A percentile compares a stretch with the other conserved stretches of the same genome.
Evolutionary conservation across 2,888 invertebrate species (phyloP).

Genomic region (Amphipyra tragopoginis): DNA sequence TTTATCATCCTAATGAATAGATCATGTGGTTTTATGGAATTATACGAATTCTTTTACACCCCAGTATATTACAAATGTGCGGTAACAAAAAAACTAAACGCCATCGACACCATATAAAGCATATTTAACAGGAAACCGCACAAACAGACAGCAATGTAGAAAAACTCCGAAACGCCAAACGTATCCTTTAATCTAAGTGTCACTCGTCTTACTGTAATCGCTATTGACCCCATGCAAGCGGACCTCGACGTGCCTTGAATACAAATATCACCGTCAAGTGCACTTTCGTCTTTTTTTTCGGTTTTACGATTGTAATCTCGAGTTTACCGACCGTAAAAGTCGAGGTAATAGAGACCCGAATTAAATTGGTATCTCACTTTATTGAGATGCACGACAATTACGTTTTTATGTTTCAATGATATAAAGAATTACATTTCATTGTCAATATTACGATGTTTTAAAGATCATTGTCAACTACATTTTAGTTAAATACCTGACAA

Average conservation of each 20-base stretch:
- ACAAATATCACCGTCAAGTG: slow-evolving; percentile 68
- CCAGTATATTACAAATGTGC: background rate
- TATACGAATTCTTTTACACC: too few species aligned
- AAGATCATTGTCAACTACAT: too few species aligned
- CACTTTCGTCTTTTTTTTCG: slow-evolving; percentile 75
- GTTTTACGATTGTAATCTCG: slow-evolving; percentile 82
- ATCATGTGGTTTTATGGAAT: too few species aligned
- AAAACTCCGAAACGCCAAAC: slow-evolving; percentile 11
- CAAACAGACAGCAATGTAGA: background rate
- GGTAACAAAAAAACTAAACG: background rate
- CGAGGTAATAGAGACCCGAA: slow-evolving; percentile 69
- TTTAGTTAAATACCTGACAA: too few species aligned
- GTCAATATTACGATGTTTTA: background rate
- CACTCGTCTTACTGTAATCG: slow-evolving; percentile 63
- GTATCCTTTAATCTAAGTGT: slow-evolving; percentile 42
- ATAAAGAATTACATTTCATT: slow-evolving; percentile 5
- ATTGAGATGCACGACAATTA: slow-evolving; percentile 61
- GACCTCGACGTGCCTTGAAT: slow-evolving; percentile 71
- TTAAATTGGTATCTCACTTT: slow-evolving; percentile 70
- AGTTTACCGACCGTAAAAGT: slow-evolving; percentile 79
- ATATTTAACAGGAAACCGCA: background rate
- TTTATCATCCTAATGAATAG: too few species aligned
- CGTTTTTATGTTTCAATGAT: slow-evolving; percentile 51
- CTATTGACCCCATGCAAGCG: slow-evolving; percentile 71
- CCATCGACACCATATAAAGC: slow-evolving; percentile 8